Percentiles rank a stretch among this genome's conserved stretches.
These are phyloP conservation scores for Alosa sapidissima DNA, from an alignment of 2,797 vertebrate genomes.

Conservation along the genomic window DNA sequence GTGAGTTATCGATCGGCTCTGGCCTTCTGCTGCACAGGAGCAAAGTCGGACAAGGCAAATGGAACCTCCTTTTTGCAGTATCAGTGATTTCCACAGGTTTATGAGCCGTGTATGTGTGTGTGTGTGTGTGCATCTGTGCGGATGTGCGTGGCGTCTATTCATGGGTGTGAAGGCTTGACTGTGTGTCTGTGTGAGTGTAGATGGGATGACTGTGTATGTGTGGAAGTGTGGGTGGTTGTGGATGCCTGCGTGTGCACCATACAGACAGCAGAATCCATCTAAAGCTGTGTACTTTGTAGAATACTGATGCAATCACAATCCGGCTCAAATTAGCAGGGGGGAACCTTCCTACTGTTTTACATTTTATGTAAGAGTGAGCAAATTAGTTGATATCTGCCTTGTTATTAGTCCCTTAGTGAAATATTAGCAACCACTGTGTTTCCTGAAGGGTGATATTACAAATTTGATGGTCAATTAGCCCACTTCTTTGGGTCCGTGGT, in stretches of 20 bases:
- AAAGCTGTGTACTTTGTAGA: conserved; percentile 31
- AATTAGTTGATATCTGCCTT: conserved; percentile 36
- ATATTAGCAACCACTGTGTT: conserved; percentile 38
- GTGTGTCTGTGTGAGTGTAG: conserved; percentile 41
- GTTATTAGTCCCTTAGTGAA: conserved; percentile 48
- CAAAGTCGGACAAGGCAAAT: conserved; percentile 53
- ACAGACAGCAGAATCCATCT: conserved; percentile 32
- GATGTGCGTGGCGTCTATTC: background rate
- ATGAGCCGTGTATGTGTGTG: conserved; percentile 59
- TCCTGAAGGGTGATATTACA: conserved; percentile 55
- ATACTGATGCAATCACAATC: background rate
- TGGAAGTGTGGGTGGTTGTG: conserved; percentile 34
- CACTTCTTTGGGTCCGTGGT: conserved; percentile 44
- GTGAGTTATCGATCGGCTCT: conserved; percentile 69
- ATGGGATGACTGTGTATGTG: conserved; percentile 22
- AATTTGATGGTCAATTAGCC: conserved; percentile 59
- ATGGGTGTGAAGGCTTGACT: background rate
- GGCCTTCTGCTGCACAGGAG: conserved; percentile 60
- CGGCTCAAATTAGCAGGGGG: conserved; percentile 1
- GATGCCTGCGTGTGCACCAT: conserved; percentile 14
- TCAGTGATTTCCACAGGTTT: conserved; percentile 78
- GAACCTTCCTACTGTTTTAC: conserved; percentile 23
- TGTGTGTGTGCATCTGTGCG: conserved; percentile 50
- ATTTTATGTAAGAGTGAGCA: conserved; percentile 22
- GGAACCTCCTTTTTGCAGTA: conserved; percentile 71